These are phyloP conservation scores for Conchocele bisecta DNA, from an alignment of 2,888 invertebrate genomes.

Conservation along the genomic window DNA sequence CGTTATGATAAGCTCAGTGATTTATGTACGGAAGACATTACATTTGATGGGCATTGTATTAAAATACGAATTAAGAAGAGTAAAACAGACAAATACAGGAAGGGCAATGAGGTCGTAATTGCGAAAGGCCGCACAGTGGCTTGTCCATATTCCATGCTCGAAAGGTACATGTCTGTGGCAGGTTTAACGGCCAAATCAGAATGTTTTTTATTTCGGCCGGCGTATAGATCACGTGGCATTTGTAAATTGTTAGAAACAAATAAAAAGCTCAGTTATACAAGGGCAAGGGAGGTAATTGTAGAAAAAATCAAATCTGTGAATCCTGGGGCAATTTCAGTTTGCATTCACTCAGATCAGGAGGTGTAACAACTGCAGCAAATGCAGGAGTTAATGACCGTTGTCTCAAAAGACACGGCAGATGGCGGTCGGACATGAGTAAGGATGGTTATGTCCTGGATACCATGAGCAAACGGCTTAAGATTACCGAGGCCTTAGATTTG, in stretches of 20 bases:
- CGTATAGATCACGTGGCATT: slow-evolving; percentile 23
- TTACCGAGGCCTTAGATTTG: slow-evolving; percentile 29
- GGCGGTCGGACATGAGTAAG: slow-evolving; percentile 46
- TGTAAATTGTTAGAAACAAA: slow-evolving; percentile 43
- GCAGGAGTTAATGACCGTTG: slow-evolving; percentile 41
- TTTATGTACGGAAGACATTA: slow-evolving; percentile 29
- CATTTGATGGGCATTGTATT: slow-evolving; percentile 25
- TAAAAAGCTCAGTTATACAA: slow-evolving; percentile 50
- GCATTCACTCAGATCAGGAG: slow-evolving; percentile 48
- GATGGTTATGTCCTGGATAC: slow-evolving; percentile 45
- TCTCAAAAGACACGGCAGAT: slow-evolving; percentile 43
- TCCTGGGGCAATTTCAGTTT: slow-evolving; percentile 32
- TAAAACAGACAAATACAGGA: slow-evolving; percentile 52
- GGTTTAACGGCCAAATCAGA: slow-evolving; percentile 5
- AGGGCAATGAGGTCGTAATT: slow-evolving; percentile 39
- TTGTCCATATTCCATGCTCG: slow-evolving; percentile 50
- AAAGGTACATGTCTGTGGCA: slow-evolving; percentile 23
- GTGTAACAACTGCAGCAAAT: slow-evolving; percentile 42
- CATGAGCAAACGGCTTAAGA: slow-evolving; percentile 24
- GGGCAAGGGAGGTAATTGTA: slow-evolving; percentile 38
- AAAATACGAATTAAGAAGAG: slow-evolving; percentile 35
- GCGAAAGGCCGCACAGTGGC: slow-evolving; percentile 41
- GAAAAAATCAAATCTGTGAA: slow-evolving; percentile 17
- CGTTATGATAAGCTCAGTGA: slow-evolving; percentile 17
- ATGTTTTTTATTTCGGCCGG: slow-evolving; percentile 44